Percentiles rank a stretch among this genome's conserved stretches.
phyloP scores from a whole-genome alignment of 2,888 invertebrate genomes.

The Cosmopolites sordidus region DNA sequence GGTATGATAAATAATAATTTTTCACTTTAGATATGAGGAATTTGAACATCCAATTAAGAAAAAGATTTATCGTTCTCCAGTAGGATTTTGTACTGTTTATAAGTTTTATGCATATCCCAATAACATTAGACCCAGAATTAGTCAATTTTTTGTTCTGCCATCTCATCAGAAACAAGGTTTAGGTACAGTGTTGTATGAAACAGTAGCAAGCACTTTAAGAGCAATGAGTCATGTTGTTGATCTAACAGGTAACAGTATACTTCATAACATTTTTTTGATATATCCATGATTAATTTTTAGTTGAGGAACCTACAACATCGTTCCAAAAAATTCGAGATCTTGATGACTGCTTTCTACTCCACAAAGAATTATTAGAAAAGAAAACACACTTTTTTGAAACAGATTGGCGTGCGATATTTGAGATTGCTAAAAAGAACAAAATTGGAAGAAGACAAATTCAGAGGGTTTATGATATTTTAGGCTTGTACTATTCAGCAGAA shows the following conservation, averaged over 20 bases:
- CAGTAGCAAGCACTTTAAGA: conserved; percentile 39
- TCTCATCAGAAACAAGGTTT: conserved; percentile 83
- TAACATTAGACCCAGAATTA: conserved; percentile 82
- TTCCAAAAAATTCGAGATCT: conserved; percentile 84
- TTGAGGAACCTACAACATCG: conserved; percentile 91
- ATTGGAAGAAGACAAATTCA: conserved; percentile 34
- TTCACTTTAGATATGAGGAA: conserved; percentile 61
- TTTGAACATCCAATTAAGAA: conserved; percentile 58
- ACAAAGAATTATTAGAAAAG: conserved; percentile 18
- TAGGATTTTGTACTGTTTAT: conserved; percentile 89
- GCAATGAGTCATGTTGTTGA: conserved; percentile 56
- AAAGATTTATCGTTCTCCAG: conserved; percentile 62
- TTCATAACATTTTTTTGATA: neutral
- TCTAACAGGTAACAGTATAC: conserved; percentile 60
- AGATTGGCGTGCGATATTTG: conserved; percentile 29
- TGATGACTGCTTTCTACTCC: conserved; percentile 33
- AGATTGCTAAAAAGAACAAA: conserved; percentile 31
- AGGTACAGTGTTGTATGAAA: conserved; percentile 69
- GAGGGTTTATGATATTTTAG: conserved; percentile 37
- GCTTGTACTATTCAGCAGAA: conserved; percentile 29
- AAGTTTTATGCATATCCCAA: conserved; percentile 92
- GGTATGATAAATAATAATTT: neutral
- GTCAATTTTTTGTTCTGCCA: conserved; percentile 90
- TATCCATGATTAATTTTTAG: conserved; percentile 51
- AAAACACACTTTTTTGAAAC: conserved; percentile 18